Conservation (phyloP, 2,797 vertebrate genomes). For the Sciaenops ocellatus region DNA sequence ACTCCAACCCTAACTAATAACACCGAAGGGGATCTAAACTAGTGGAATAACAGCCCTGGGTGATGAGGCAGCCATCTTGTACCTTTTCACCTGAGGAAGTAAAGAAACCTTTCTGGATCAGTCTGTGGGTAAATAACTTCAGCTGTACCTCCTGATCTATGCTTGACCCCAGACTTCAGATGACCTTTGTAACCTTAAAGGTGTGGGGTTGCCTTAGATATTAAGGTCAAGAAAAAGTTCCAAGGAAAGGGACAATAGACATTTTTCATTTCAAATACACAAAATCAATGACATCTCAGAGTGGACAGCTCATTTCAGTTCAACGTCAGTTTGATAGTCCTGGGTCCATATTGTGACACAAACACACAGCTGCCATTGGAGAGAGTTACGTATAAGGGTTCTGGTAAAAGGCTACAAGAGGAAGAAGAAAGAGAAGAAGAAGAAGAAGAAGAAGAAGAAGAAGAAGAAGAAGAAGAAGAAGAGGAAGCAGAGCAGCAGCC, state of each 20-base stretch:
- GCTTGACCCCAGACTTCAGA: slow-evolving; percentile 15
- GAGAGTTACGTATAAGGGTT: slow-evolving; percentile 48
- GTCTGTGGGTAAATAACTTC: background rate
- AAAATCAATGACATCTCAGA: slow-evolving; percentile 44
- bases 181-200: slow-evolving; percentile 11
- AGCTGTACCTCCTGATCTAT: background rate
- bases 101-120: slow-evolving; percentile 4
- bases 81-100: slow-evolving; percentile 32
- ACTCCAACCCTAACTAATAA: background rate
- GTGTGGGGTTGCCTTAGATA: background rate
- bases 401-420: slow-evolving; percentile 47
- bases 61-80: slow-evolving; percentile 57
- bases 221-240: slow-evolving; percentile 15
- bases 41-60: slow-evolving; percentile 11
- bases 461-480: slow-evolving; percentile 26
- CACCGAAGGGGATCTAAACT: background rate
- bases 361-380: slow-evolving; percentile 70
- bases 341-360: slow-evolving; percentile 54
- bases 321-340: slow-evolving; percentile 37
- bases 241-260: slow-evolving; percentile 12
- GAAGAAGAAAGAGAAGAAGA: slow-evolving; percentile 46
- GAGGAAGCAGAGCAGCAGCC: slow-evolving; percentile 58
- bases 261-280: slow-evolving; percentile 21
- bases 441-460: slow-evolving; percentile 23
- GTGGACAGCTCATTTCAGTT: slow-evolving; percentile 49